Percentiles rank a stretch among this genome's conserved stretches.
phyloP scores from a whole-genome alignment of 2,888 invertebrate species.

The Macrosoma leucophasiata region DNA sequence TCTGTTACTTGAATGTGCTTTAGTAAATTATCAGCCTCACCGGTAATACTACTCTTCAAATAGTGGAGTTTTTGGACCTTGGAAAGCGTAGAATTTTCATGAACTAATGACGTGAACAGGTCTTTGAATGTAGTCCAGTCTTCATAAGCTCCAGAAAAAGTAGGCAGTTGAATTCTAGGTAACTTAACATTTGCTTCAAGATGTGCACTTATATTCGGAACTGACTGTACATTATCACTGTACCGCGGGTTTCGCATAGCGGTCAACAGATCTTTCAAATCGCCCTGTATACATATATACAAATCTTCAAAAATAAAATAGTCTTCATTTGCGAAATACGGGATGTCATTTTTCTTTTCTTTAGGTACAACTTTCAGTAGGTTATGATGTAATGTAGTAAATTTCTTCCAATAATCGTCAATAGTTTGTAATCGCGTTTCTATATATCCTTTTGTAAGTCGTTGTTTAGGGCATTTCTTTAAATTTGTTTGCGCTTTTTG shows the following conservation, averaged over 20 bases:
- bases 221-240: too few relatives aligned
- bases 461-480: constrained; percentile 3
- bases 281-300: constrained; percentile 1
- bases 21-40: constrained; percentile 21
- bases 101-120: constrained; percentile 14
- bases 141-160: constrained; percentile 7
- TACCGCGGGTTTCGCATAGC: too few relatives aligned
- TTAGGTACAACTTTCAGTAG: background rate
- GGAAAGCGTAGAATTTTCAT: constrained; percentile 8
- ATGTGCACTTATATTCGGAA: too few relatives aligned
- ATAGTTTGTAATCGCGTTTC: constrained; percentile 4
- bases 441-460: constrained; percentile 3
- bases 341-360: background rate
- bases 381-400: background rate
- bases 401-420: constrained; percentile 5
- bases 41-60: constrained; percentile 20
- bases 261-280: constrained; percentile 6
- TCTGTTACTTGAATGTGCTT: constrained; percentile 16
- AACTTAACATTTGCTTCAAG: constrained; percentile 3
- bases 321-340: constrained; percentile 4
- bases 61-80: constrained; percentile 24
- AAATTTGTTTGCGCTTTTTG: constrained; percentile 7
- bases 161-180: constrained; percentile 8
- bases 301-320: constrained; percentile 5
- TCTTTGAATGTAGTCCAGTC: constrained; percentile 4